Percentiles rank a stretch among this genome's conserved stretches.
phyloP scores from a whole-genome alignment of 1,140 invertebrate genomes.

The Heliconius congener region DNA sequence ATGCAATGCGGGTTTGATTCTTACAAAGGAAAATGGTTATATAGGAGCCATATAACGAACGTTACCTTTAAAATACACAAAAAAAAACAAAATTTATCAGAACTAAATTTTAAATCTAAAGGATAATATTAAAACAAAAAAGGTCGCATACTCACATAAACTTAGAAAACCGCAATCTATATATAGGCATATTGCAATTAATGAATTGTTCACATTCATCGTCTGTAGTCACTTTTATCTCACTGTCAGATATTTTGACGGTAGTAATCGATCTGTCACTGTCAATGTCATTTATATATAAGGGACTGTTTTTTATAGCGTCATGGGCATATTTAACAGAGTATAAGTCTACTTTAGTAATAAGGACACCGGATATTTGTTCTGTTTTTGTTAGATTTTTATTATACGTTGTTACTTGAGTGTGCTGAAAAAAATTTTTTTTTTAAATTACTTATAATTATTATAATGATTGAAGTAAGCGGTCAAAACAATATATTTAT shows the following conservation, averaged over 20 bases:
- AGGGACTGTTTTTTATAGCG: slow-evolving; percentile 30
- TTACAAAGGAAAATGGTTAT: not conserved
- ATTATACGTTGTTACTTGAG: slow-evolving; percentile 55
- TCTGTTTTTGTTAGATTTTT: slow-evolving; percentile 14
- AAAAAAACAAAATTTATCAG: not conserved
- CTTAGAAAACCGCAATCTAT: slow-evolving; percentile 46
- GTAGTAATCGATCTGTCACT: not conserved
- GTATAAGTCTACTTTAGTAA: slow-evolving; percentile 55
- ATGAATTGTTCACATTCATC: slow-evolving; percentile 50
- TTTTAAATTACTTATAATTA: no score
- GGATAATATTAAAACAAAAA: not conserved
- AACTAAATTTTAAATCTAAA: not conserved
- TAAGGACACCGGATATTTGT: slow-evolving; percentile 49
- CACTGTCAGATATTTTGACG: slow-evolving; percentile 14
- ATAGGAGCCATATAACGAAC: not conserved
- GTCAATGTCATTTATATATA: slow-evolving; percentile 3
- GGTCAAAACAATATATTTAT: no score
- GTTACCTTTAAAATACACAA: not conserved
- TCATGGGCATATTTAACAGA: slow-evolving; percentile 31
- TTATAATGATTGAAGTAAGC: no score
- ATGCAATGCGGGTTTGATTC: no score
- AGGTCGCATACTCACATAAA: slow-evolving; percentile 48
- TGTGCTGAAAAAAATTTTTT: slow-evolving; percentile 51
- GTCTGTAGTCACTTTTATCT: slow-evolving; percentile 12
- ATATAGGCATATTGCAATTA: slow-evolving; percentile 64